Base-by-base conservation (phyloP, 2,797 vertebrate species). In the Zalophus californianus region DNA sequence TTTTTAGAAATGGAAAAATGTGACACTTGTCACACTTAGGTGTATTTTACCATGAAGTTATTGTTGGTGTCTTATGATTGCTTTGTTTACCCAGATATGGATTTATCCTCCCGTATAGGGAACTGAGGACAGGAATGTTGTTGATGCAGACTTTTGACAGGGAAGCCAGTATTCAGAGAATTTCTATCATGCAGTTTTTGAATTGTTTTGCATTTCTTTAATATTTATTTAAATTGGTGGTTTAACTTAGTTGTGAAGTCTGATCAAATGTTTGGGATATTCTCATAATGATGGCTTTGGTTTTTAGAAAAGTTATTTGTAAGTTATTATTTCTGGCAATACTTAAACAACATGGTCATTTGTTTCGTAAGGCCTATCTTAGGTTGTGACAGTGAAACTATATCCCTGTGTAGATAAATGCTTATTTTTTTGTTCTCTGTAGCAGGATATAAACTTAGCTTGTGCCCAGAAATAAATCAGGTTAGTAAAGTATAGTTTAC, bases 141-240 rank as follows among this genome's bases (percentile, higher is more conserved):
- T 44, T 96, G 72, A 93, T 85, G 25, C 7, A 77, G 50, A 88
- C 25, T 82, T 72, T 88, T 70, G 64, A 68, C 58, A 85, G 29
- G 54, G 20, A 56, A 54, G 41, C 41, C 70, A 92, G 64, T 60
- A 66, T 12, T 64, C n/a, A 41, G 44, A 62, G 25, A 93, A 77
- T 84, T 96, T 93, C 58, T 87, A 29, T 93, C 50, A 87, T 62
- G 29, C 6, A 75, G 73, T 62, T 94, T 91, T 92, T 50, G 15
- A 91, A 88, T 66, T 77, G 50, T 85, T 93, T 93, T 85, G 62
- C 9, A 48, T 79, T 82, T 38, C 5, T 90, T 92, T 41, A 56
- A 41, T 11, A 93, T 78, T 93, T 90, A 77, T 77, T 14, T 92
- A 60, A 83, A 48, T 68, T 80, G 72, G 75, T 58, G 25, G 44